Evolutionary conservation across 2,888 invertebrate genomes (phyloP), one percentile per base, ranked within the genome.

Genomic region (Drosophila peninsularis): DNA sequence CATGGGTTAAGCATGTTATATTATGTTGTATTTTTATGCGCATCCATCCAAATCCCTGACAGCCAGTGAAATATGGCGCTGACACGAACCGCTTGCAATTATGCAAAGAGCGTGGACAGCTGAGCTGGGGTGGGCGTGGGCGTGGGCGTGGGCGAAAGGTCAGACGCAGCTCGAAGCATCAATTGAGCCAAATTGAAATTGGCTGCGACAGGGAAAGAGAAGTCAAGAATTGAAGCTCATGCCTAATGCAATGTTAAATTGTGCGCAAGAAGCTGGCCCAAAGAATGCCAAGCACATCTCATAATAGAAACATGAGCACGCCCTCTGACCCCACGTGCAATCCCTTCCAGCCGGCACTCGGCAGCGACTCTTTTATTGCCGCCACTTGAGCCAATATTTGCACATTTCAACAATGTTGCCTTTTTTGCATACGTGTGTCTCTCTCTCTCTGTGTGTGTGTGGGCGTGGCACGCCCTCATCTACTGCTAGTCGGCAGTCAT

Each of bases 301-400:
- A 65, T 69, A 77, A 73, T 75, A 60, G 75, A 75, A 74, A 67
- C 58, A 62, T 58, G 50, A 72, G 72, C n/a, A 62, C 27, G 36
- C 45, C 45, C 27, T 5, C 17, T 19, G 36, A 7, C 61, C 21
- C 21, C 32, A 1, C 13, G 9, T 3, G 6, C 36, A n/a, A 37
- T 1, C 27, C 37, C 24, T 11, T 21, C 37, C 11, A 36, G 9
- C 19, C 27, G 36, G 52, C 55, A 47, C 39, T 53, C 61, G 32
- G 58, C 36, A 49, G 75, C 52, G 82, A 85, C 81, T 83, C 74
- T 82, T 85, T 85, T 85, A 85, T 88, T 85, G 86, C 88, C 73
- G 80, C 80, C 77, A 81, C 84, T 84, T 82, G 81, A 71, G 87
- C 82, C 85, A 87, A 87, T 87, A 87, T 87, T 87, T 89, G 89